Evolutionary conservation across 1,140 invertebrate genomes (phyloP), one percentile per base, ranked within the genome.

Genomic region (Oedothorax gibbosus): DNA sequence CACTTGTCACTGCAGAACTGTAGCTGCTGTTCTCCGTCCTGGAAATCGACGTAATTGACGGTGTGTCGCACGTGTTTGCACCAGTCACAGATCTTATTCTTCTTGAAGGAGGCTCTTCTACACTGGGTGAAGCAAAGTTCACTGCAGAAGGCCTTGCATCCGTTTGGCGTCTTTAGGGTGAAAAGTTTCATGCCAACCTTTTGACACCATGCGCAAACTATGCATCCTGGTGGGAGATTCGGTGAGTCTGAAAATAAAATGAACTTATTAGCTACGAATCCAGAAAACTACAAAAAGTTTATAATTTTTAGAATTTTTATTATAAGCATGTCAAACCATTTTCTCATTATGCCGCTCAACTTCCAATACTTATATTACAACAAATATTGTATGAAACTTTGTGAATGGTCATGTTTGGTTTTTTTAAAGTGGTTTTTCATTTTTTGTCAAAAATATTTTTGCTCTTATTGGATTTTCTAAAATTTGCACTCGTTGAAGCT

Each of bases 51-150:
- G 88, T 96, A 97, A 87, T 95, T 96, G n/a, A 97, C 95, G 0
- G 96, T 96, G 88, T 97, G 95, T 35, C 96, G 91, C 11, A 97
- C 94, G 88, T 97, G 96, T 86, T 95, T 93, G 89, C 96, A 98
- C 96, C 96, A 97, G 89, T 97, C 96, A 89, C 96, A 97, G n/a
- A 95, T 95, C 90, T 96, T 96, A 82, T 95, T 95, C 87, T 95
- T 94, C 90, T 97, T 97, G 90, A 97, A 97, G 85, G 94, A 95
- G 0, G 96, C 96, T 65, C 96, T 91, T 71, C 96, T 91, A 15
- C 95, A 96, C 88, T 96, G 95, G 10, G 94, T 94, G 90, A 97
- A 97, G 90, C 96, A 98, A 35, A 95, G 90, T 89, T 97, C 96
- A 3, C 95, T 96, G 89, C 96, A 97, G 88, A 95, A 96, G 0